Conservation (phyloP, 2,888 invertebrate species). For the Phyllotreta striolata region DNA sequence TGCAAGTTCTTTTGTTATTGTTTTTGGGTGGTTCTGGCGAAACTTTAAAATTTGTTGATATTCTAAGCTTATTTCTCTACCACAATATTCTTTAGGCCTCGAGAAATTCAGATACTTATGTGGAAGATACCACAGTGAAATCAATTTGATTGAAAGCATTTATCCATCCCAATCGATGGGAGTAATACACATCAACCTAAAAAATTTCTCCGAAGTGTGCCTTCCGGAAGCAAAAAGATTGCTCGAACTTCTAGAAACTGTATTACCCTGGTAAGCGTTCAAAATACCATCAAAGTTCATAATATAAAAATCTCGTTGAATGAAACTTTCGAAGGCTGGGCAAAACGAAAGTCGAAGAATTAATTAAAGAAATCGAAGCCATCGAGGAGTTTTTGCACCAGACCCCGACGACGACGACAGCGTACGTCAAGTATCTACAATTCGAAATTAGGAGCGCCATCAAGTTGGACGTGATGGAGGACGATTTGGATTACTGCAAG, state of each 20-base stretch:
- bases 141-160: conserved; percentile 72
- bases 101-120: conserved; percentile 73
- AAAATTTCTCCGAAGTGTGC: conserved; percentile 75
- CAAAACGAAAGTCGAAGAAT: conserved; percentile 64
- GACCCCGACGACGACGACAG: conserved; percentile 74
- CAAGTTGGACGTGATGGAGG: conserved; percentile 75
- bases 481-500: conserved; percentile 78
- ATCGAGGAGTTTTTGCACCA: conserved; percentile 69
- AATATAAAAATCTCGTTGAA: background rate
- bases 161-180: conserved; percentile 76
- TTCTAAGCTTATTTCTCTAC: no score
- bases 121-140: conserved; percentile 73
- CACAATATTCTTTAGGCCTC: conserved; percentile 63
- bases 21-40: no score
- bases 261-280: conserved; percentile 76
- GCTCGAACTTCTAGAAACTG: conserved; percentile 69
- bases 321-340: conserved; percentile 66
- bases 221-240: conserved; percentile 76
- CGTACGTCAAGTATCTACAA: conserved; percentile 75
- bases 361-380: conserved; percentile 69
- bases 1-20: no score
- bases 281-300: background rate
- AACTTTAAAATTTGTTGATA: no score
- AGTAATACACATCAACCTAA: conserved; percentile 73
- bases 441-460: conserved; percentile 71